Evolutionary conservation across 64 coral and sea anemone species (phyloP), one percentile per base, ranked within the genome.

Genomic region (Montipora cactus): DNA sequence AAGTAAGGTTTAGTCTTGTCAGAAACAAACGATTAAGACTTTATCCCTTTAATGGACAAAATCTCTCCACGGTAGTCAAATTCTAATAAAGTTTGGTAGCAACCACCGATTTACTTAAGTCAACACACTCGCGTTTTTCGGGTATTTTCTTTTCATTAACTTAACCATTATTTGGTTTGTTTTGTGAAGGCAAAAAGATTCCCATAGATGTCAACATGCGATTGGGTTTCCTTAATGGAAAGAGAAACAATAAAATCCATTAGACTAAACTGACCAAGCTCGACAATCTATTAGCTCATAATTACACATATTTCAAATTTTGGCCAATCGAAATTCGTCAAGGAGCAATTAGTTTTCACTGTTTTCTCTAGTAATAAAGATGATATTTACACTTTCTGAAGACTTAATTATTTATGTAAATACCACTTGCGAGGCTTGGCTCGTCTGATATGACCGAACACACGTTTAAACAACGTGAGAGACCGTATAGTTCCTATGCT

Each of bases 391-490:
- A 88, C 81, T 89, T 95, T 86, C 74, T 88, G 37, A 77, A 95
- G 89, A 45, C 76, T 90, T 90, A 71, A 95, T 95, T 95, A 95
- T 95, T 95, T 95, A 95, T 95, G 93, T 95, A 95, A 95, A 95
- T 95, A 95, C 83, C 83, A 95, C 93, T 84, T 86, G 78, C 66
- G 45, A 77, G 62, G 62, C 78, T 88, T 90, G 81, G 80, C 93
- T 78, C 83, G 90, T 95, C 78, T 52, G 25, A 74, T 83, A 84
- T 12, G 2, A 22, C 44, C 62, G 22, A 86, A 86, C 62, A 21
- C 18, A 70, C 44, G 6, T 44, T 75, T 78, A 4, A 20, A 47
- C 46, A 11, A 46, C 20, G 20, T 71, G 19, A 71, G 20, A 71
- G 4, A 21, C 68, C 21, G 3, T 12, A n/a, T 15, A 21, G 20